Evolutionary conservation across 2,888 invertebrate species (phyloP).

Genomic region (Enoplolaimus lenunculus): DNA sequence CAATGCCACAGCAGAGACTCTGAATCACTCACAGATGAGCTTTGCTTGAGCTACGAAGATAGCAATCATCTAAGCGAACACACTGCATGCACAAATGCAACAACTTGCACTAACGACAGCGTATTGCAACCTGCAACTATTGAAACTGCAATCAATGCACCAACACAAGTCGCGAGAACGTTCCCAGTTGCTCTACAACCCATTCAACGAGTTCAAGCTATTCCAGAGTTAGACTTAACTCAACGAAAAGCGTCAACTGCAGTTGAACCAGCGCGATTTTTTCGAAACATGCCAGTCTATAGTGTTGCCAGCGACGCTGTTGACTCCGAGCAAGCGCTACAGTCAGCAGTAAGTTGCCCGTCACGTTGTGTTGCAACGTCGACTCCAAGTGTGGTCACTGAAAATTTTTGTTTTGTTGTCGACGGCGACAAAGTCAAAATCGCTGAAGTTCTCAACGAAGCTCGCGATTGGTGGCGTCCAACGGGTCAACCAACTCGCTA

Average conservation of each 20-base stretch:
- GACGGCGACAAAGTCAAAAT: conserved; percentile 36
- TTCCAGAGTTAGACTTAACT: background rate
- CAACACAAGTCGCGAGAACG: too few species aligned
- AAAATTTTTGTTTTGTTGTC: conserved; percentile 40
- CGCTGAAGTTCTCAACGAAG: conserved; percentile 37
- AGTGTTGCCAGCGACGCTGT: conserved; percentile 39
- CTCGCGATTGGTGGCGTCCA: conserved; percentile 38
- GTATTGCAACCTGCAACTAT: background rate
- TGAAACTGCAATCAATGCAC: too few species aligned
- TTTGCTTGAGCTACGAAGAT: background rate
- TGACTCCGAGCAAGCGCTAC: conserved; percentile 39
- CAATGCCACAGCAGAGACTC: conserved; percentile 12
- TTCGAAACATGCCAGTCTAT: conserved; percentile 37
- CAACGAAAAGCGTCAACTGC: conserved; percentile 25
- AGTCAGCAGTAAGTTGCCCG: conserved; percentile 37
- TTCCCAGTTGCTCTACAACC: too few species aligned
- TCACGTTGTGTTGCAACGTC: conserved; percentile 32
- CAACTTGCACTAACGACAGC: background rate
- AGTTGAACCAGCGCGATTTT: conserved; percentile 24
- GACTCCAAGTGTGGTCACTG: conserved; percentile 35
- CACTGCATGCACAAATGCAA: background rate
- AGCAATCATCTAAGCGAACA: background rate
- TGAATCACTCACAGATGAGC: background rate
- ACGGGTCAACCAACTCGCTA: conserved; percentile 38
- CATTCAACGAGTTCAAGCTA: background rate